phyloP scores from a whole-genome alignment of 2,797 vertebrate genomes.

The Siniperca obscura region DNA sequence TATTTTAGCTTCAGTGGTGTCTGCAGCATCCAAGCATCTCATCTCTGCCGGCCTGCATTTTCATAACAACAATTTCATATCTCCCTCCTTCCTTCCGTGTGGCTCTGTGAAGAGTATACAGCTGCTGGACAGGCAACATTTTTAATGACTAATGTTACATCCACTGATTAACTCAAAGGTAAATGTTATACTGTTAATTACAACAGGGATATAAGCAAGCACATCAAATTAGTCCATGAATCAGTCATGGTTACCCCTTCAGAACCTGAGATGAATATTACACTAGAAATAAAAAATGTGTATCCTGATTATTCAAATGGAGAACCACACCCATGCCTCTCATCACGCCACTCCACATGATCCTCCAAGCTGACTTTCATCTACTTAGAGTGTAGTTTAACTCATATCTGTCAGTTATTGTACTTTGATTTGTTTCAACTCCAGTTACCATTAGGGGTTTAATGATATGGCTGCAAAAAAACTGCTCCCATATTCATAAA shows the following conservation, averaged over 20 bases:
- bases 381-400: slow-evolving; percentile 8
- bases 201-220: slow-evolving; percentile 46
- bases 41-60: slow-evolving; percentile 35
- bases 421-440: slow-evolving; percentile 30
- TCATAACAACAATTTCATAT: slow-evolving; percentile 30
- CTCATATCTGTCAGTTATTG: slow-evolving; percentile 6
- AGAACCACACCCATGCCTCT: slow-evolving; percentile 1
- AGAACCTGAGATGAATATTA: slow-evolving; percentile 25
- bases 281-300: background rate
- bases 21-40: slow-evolving; percentile 53
- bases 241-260: slow-evolving; percentile 40
- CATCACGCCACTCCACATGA: slow-evolving; percentile 2
- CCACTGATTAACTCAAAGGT: slow-evolving; percentile 66
- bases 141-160: slow-evolving; percentile 54
- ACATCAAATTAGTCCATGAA: slow-evolving; percentile 49
- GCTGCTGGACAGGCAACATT: slow-evolving; percentile 56
- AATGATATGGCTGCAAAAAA: slow-evolving; percentile 10
- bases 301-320: slow-evolving; percentile 4
- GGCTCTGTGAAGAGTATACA: slow-evolving; percentile 27
- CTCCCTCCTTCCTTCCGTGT: slow-evolving; percentile 29
- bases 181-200: slow-evolving; percentile 68
- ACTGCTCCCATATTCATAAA: slow-evolving; percentile 15
- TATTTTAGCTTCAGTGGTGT: slow-evolving; percentile 52
- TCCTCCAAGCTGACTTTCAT: slow-evolving; percentile 11
- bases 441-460: slow-evolving; percentile 1